Evolutionary conservation across 2,797 vertebrate genomes (phyloP).

Genomic region (Pangasius sanitwongsei): DNA sequence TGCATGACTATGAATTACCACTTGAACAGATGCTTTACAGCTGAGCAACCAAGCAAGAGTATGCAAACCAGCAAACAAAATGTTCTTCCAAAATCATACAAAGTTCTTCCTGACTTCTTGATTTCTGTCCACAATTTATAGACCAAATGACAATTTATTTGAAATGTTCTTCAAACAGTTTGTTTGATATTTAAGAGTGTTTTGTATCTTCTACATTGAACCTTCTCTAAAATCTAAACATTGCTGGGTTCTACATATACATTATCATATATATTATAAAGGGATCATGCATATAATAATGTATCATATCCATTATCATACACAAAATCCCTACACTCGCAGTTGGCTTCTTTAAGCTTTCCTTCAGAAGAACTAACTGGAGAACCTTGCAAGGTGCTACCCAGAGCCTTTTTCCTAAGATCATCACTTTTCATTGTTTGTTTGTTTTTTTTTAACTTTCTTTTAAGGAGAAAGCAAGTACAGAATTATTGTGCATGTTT

Average conservation of each 20-base stretch:
- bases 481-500: neutral
- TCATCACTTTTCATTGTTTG: neutral
- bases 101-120: neutral
- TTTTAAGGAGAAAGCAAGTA: neutral
- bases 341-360: neutral
- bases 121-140: neutral
- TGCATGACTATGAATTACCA: neutral
- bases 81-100: neutral
- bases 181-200: neutral
- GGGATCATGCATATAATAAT: neutral
- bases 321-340: neutral
- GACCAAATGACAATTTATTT: neutral
- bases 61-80: neutral
- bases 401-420: neutral
- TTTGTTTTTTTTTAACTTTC: neutral
- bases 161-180: neutral
- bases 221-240: neutral
- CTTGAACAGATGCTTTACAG: neutral
- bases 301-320: neutral
- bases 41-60: neutral
- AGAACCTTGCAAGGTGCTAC: neutral
- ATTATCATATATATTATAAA: neutral
- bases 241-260: neutral
- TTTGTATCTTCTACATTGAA: neutral
- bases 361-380: neutral